Percentiles rank a stretch among this genome's conserved stretches.
These are phyloP conservation scores for Murina feae DNA, from an alignment of 2,113 vertebrate genomes.

Conservation along the genomic window DNA sequence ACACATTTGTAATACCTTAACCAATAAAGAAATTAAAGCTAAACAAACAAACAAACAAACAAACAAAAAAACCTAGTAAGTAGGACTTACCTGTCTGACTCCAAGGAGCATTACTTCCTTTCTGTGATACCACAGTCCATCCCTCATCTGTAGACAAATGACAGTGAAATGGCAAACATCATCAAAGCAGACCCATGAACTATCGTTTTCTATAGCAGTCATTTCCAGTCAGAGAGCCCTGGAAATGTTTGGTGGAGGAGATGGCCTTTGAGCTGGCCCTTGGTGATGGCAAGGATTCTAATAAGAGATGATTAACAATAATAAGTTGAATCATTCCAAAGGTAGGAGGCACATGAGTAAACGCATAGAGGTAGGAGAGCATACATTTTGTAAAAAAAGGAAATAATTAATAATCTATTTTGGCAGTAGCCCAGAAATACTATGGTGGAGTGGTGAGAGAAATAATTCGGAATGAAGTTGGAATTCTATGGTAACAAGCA, in stretches of 20 bases:
- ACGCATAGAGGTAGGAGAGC: background rate
- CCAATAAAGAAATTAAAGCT: too few relatives aligned
- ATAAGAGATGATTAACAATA: background rate
- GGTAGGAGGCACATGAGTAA: background rate
- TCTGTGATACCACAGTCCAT: background rate
- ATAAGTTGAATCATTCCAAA: background rate
- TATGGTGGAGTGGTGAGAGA: background rate
- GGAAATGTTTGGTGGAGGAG: background rate
- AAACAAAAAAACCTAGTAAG: conserved; percentile 22
- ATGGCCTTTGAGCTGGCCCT: background rate
- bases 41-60: too few relatives aligned
- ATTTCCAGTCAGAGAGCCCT: background rate
- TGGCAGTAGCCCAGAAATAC: background rate
- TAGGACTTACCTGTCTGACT: background rate
- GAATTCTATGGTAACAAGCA: background rate
- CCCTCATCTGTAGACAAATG: background rate
- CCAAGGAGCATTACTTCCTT: background rate
- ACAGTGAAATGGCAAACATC: background rate
- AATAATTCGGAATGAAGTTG: background rate
- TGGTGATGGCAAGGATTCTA: background rate
- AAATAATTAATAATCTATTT: background rate
- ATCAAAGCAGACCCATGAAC: background rate
- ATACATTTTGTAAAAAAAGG: background rate
- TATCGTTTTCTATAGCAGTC: background rate
- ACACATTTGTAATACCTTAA: too few relatives aligned